Evolutionary conservation across 2,888 invertebrate genomes (phyloP), one percentile per base, ranked within the genome.

Genomic region (Polydrusus pterygomalis): DNA sequence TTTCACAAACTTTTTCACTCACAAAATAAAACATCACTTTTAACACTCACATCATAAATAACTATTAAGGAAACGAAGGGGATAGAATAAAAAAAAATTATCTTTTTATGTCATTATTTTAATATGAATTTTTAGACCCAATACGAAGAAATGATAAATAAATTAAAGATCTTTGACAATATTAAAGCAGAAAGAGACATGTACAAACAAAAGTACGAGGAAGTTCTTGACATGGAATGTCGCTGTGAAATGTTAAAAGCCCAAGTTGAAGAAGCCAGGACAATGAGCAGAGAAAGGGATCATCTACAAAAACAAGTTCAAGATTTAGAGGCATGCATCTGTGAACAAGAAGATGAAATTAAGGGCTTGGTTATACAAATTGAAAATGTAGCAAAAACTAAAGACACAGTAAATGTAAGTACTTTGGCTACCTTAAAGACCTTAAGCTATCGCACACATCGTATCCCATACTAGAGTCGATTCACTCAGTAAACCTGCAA

Each of bases 281-380:
- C 73, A 6, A 38, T 87, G 25, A 88, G 89, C 81, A 77, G 81
- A 77, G 90, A 91, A 80, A 88, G 88, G 81, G 90, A 89, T 81
- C 78, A 81, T 67, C 83, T 91, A 20, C 82, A 88, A 67, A 89
- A 89, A 79, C 89, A 89, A 85, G 83, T 91, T 45, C 87, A 89
- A 79, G 90, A 91, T 85, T 85, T 88, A 51, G 90, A 91, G 81
- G 89, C 89, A 75, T 89, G 89, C 83, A 86, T 89, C 18, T 89
- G 90, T 84, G 91, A 91, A 77, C 90, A 90, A 85, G 90, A 89
- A 69, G 88, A 89, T 80, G 91, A 91, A 86, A 90, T 91, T 47
- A 90, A 88, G 83, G 88, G 87, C 79, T 84, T 91, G 64, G 87
- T 89, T 0, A 60, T 82, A 54, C 90, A 91, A 84, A 88, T 91